Conservation (phyloP, 2,888 invertebrate genomes). For the Leuctra nigra region DNA sequence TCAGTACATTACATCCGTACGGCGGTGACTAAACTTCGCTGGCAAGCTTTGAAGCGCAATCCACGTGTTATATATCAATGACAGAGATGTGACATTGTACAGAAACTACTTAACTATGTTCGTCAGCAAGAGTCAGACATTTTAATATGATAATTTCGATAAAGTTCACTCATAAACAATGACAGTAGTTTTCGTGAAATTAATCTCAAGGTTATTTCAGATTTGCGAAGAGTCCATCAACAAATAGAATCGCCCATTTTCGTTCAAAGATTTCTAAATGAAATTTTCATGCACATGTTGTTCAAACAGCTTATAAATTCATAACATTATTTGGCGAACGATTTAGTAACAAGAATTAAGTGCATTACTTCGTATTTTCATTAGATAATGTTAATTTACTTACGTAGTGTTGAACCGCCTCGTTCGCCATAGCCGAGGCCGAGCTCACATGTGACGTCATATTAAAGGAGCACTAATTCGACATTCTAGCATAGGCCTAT, state of each 20-base stretch:
- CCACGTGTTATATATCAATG: no score
- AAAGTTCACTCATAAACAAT: slow-evolving; percentile 24
- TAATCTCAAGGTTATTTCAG: slow-evolving; percentile 27
- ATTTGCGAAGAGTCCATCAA: slow-evolving; percentile 16
- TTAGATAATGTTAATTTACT: slow-evolving; percentile 24
- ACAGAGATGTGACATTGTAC: no score
- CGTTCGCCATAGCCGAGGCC: slow-evolving; percentile 27
- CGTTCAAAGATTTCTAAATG: slow-evolving; percentile 28
- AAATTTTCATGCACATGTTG: slow-evolving; percentile 26
- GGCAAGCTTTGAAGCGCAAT: no score
- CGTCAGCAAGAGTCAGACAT: background rate
- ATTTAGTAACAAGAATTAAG: slow-evolving; percentile 10
- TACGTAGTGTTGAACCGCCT: slow-evolving; percentile 27
- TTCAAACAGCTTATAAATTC: background rate
- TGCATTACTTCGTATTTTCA: slow-evolving; percentile 26
- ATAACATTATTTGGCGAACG: background rate
- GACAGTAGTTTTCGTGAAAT: slow-evolving; percentile 24
- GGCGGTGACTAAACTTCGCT: no score
- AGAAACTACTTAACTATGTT: no score
- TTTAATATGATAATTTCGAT: background rate
- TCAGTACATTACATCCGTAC: no score
- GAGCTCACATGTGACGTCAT: slow-evolving; percentile 28
- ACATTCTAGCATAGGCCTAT: slow-evolving; percentile 26
- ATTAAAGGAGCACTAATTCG: slow-evolving; percentile 25
- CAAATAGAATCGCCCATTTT: slow-evolving; percentile 22